phyloP scores from a whole-genome alignment of 2,797 vertebrate species.

The Urosaurus nigricauda region DNA sequence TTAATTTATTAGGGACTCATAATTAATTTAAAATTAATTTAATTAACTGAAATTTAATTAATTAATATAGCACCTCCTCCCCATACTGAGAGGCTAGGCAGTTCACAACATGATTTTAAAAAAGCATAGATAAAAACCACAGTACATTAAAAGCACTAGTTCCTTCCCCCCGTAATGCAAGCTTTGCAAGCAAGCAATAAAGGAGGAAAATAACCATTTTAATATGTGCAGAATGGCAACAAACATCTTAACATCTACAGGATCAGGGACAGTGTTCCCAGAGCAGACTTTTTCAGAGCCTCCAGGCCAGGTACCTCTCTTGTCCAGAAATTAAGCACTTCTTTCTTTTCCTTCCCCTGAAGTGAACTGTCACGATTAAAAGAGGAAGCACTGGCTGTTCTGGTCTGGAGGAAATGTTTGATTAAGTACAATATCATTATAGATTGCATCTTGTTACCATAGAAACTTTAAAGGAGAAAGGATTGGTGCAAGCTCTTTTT shows the following conservation, averaged over 20 bases:
- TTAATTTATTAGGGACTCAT: background rate
- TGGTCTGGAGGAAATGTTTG: constrained; percentile 81
- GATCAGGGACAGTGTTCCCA: background rate
- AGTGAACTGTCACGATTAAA: constrained; percentile 73
- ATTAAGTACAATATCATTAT: constrained; percentile 80
- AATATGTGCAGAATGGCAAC: background rate
- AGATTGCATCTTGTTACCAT: constrained; percentile 85
- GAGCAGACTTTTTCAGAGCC: background rate
- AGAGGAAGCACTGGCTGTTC: constrained; percentile 71
- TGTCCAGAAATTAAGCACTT: constrained; percentile 13
- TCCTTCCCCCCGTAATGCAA: background rate
- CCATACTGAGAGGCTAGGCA: too few species aligned
- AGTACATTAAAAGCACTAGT: background rate
- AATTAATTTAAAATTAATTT: too few species aligned
- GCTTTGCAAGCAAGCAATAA: background rate
- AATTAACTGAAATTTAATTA: too few species aligned
- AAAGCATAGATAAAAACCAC: too few species aligned
- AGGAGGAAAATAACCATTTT: background rate
- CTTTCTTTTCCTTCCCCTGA: constrained; percentile 67
- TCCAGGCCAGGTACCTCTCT: constrained; percentile 5
- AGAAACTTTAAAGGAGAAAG: constrained; percentile 81
- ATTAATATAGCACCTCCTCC: too few species aligned
- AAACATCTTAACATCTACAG: background rate
- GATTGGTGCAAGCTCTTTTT: constrained; percentile 66
- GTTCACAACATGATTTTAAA: too few species aligned